Evolutionary conservation across 2,888 invertebrate genomes (phyloP).

Genomic region (Thereva nobilitata): DNA sequence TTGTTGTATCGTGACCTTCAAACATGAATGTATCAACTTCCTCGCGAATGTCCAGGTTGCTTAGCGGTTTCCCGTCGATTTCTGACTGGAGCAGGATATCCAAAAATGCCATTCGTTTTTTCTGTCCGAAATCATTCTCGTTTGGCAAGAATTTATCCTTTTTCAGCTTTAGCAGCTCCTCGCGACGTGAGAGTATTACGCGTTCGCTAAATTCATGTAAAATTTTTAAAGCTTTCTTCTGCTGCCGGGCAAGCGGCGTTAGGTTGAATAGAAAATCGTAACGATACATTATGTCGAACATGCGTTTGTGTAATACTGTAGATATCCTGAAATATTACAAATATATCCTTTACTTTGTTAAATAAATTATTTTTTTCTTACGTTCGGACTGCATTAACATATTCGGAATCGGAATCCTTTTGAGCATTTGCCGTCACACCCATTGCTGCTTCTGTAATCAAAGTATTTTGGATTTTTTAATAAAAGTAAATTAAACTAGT

Average conservation of each 20-base stretch:
- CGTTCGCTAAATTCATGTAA: slow-evolving; percentile 63
- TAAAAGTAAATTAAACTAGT: slow-evolving; percentile 7
- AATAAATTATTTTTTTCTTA: slow-evolving; percentile 54
- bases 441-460: slow-evolving; percentile 80
- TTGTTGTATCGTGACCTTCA: slow-evolving; percentile 64
- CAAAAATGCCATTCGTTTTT: slow-evolving; percentile 69
- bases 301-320: slow-evolving; percentile 54
- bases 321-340: slow-evolving; percentile 48
- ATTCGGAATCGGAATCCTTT: slow-evolving; percentile 67
- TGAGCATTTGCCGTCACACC: slow-evolving; percentile 77
- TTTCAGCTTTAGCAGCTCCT: slow-evolving; percentile 50
- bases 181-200: slow-evolving; percentile 60
- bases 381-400: slow-evolving; percentile 75
- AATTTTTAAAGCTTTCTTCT: slow-evolving; percentile 58
- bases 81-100: slow-evolving; percentile 68
- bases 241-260: slow-evolving; percentile 63
- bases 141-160: slow-evolving; percentile 23
- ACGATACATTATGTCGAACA: slow-evolving; percentile 55
- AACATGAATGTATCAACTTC: slow-evolving; percentile 78
- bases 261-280: slow-evolving; percentile 58
- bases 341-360: background rate
- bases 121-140: slow-evolving; percentile 58
- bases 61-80: slow-evolving; percentile 64
- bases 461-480: background rate
- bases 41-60: slow-evolving; percentile 66